phyloP scores from a whole-genome alignment of 1,140 invertebrate genomes.

The Bicyclus anynana region DNA sequence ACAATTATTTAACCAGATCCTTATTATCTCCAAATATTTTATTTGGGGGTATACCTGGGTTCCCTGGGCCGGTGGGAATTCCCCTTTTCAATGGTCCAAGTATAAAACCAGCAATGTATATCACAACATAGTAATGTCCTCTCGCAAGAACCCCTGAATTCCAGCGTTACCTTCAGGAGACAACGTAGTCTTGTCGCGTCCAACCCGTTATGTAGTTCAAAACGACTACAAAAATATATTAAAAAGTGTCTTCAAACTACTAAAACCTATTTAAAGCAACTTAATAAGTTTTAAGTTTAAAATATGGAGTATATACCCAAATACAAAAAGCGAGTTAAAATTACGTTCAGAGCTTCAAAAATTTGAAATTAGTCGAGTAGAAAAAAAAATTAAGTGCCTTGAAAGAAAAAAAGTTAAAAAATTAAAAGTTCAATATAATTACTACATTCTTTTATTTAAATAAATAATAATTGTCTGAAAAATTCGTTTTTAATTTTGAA shows the following conservation, averaged over 20 bases:
- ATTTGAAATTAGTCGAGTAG: not conserved
- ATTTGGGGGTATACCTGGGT: too few species aligned
- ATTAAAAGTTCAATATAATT: too few species aligned
- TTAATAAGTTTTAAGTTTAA: too few species aligned
- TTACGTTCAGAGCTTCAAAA: not conserved
- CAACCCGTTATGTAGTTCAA: constrained; percentile 8
- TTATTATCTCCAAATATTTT: too few species aligned
- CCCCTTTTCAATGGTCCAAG: not conserved
- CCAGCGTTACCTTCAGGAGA: not conserved
- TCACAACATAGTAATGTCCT: not conserved
- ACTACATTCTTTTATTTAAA: too few species aligned
- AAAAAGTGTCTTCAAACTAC: constrained; percentile 1
- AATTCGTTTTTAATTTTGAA: too few species aligned
- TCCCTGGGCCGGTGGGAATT: too few species aligned
- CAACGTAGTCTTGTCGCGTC: not conserved
- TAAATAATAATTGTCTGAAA: too few species aligned
- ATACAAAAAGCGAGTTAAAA: too few species aligned
- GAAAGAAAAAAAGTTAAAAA: too few species aligned
- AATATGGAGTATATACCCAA: too few species aligned
- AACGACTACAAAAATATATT: not conserved
- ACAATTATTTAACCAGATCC: too few species aligned
- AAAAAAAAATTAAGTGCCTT: not conserved
- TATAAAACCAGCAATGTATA: constrained; percentile 18
- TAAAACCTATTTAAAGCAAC: not conserved
- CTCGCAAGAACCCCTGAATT: not conserved